Evolutionary conservation across 2,888 invertebrate species (phyloP), one percentile per base, ranked within the genome.

Genomic region (Carterocephalus palaemon): DNA sequence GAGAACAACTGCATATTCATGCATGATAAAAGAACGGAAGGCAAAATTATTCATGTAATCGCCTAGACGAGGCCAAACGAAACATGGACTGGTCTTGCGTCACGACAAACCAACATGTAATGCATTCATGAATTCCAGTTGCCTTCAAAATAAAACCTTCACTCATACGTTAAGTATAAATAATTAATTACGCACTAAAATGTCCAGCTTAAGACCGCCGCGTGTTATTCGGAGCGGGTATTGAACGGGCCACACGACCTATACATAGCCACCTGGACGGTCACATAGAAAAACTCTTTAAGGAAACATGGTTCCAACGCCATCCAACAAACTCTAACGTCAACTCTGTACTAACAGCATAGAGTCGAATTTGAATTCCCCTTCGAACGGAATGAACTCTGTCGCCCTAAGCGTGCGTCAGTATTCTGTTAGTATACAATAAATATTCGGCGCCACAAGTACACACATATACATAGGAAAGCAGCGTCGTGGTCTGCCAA

Each of bases 351-450:
- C 0, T 31, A 33, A 33, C 4, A n/a, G 3, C 2, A 6, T 51
- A 84, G 63, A 68, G 71, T 63, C 60, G 56, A 70, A 46, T 61
- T 64, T 63, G 57, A 56, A 57, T 50, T 47, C 49, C 52, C 49
- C 51, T 49, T 46, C 26, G 43, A 43, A 49, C 13, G 56, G 49
- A 64, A 67, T 68, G 79, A 76, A 82, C 85, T 64, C 62, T 84
- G 72, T 82, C 79, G 69, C 72, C 70, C 80, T 76, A 74, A 81
- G 62, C 71, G 60, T 52, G 61, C 67, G 76, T 70, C 77, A 79
- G 83, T 83, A 75, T 82, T 84, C 81, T 83, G 84, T 84, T 83
- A 81, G 83, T 85, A 85, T 84, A 85, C 85, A 85, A 85, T 85
- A 85, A 86, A 84, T 85, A 86, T 86, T 84, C 83, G 83, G 85